phyloP scores from a whole-genome alignment of 2,113 vertebrate genomes.

The zebrafish (Danio rerio) region DNA sequence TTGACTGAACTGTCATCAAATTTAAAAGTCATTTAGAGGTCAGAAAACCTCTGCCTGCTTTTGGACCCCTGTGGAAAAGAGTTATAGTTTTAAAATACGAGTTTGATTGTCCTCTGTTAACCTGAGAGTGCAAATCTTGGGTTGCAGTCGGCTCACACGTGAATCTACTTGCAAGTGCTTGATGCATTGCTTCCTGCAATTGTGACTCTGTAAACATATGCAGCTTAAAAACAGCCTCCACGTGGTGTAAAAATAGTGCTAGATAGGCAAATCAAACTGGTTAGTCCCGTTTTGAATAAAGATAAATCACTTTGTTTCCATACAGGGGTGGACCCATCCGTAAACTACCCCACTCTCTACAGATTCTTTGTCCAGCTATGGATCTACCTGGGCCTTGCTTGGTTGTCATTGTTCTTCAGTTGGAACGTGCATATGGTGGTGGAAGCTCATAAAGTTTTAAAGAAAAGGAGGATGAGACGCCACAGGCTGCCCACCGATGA shows the following conservation, averaged over 20 bases:
- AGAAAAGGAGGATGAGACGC: constrained; percentile 86
- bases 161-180: not conserved
- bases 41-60: too few relatives aligned
- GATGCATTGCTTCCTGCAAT: constrained; percentile 4
- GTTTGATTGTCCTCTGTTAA: too few relatives aligned
- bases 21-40: not conserved
- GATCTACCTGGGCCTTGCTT: constrained; percentile 96
- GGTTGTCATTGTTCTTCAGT: constrained; percentile 97
- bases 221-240: not conserved
- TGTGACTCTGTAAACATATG: constrained; percentile 4
- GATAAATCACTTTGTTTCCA: not conserved
- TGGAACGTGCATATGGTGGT: constrained; percentile 99
- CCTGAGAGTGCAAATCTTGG: not conserved
- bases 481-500: constrained; percentile 78
- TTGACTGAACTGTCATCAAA: not conserved
- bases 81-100: too few relatives aligned
- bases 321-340: constrained; percentile 88
- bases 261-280: not conserved
- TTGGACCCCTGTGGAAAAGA: too few relatives aligned
- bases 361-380: constrained; percentile 90
- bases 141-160: not conserved
- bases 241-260: not conserved
- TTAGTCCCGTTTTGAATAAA: not conserved
- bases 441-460: constrained; percentile 92
- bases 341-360: constrained; percentile 87